phyloP scores from a whole-genome alignment of 2,797 vertebrate species.

The Trachurus trachurus region DNA sequence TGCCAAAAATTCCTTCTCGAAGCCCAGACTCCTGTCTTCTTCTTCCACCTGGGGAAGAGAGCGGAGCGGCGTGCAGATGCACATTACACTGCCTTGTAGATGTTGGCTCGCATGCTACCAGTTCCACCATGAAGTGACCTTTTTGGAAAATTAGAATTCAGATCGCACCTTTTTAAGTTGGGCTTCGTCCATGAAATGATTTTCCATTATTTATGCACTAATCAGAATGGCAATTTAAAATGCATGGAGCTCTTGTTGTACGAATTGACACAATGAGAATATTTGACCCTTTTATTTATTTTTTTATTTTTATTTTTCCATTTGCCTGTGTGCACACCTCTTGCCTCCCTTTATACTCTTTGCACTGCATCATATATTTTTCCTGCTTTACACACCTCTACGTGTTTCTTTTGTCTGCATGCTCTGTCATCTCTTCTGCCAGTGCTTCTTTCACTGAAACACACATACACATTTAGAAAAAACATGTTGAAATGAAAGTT shows the following conservation, averaged over 20 bases:
- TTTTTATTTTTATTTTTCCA: neutral
- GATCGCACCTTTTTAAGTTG: conserved; percentile 50
- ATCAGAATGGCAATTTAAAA: conserved; percentile 49
- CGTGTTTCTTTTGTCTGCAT: conserved; percentile 58
- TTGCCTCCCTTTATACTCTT: conserved; percentile 39
- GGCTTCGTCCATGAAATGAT: conserved; percentile 28
- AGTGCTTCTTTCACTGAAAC: conserved; percentile 40
- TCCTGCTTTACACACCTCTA: conserved; percentile 20
- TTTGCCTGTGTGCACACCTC: conserved; percentile 25
- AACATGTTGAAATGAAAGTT: conserved; percentile 23
- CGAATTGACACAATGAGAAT: conserved; percentile 27
- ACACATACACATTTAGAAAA: conserved; percentile 39
- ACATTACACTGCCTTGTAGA: conserved; percentile 56
- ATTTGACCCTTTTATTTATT: conserved; percentile 15
- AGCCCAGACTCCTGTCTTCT: conserved; percentile 47
- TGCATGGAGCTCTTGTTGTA: conserved; percentile 54
- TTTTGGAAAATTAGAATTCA: conserved; percentile 56
- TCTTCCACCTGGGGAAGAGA: conserved; percentile 50
- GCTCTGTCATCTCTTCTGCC: conserved; percentile 53
- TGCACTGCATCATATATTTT: conserved; percentile 25
- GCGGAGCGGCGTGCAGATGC: conserved; percentile 55
- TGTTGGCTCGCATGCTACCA: conserved; percentile 64
- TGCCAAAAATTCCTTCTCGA: conserved; percentile 62
- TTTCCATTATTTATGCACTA: conserved; percentile 44
- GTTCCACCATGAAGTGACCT: conserved; percentile 62